These are phyloP conservation scores for Vidua macroura DNA, from an alignment of 2,113 vertebrate genomes.

Conservation along the genomic window DNA sequence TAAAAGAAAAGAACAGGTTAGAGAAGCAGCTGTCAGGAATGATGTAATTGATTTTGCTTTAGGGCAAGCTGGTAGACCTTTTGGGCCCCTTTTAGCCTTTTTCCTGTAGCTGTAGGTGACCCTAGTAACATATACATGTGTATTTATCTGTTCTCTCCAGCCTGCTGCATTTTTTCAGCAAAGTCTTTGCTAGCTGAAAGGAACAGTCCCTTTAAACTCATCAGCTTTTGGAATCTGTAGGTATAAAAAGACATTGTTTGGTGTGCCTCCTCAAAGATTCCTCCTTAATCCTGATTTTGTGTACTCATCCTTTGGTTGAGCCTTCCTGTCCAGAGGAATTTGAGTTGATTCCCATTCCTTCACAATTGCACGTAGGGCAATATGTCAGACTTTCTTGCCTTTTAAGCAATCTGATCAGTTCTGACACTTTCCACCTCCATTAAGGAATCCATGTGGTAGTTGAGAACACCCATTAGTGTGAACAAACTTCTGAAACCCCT, in stretches of 20 bases:
- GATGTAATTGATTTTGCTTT: not conserved
- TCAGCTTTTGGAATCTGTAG: constrained; percentile 5
- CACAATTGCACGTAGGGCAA: not conserved
- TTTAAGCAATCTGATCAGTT: not conserved
- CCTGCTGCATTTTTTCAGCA: not conserved
- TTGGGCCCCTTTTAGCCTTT: not conserved
- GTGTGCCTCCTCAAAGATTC: not conserved
- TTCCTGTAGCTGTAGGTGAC: not conserved
- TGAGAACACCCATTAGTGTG: not conserved
- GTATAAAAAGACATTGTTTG: not conserved
- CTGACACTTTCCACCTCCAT: not conserved
- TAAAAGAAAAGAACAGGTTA: not conserved
- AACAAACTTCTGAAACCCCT: not conserved
- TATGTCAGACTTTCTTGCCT: not conserved
- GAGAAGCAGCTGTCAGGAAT: not conserved
- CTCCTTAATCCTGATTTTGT: not conserved
- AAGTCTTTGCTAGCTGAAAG: not conserved
- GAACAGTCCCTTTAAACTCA: not conserved
- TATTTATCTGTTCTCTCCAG: not conserved
- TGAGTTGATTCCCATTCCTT: not conserved
- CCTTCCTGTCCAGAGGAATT: not conserved
- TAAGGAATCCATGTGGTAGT: not conserved
- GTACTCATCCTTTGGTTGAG: not conserved
- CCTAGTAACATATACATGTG: not conserved
- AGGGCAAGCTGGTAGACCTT: not conserved